These are phyloP conservation scores for Holacanthella duospinosa DNA, from an alignment of 2,888 invertebrate species.

Conservation along the genomic window DNA sequence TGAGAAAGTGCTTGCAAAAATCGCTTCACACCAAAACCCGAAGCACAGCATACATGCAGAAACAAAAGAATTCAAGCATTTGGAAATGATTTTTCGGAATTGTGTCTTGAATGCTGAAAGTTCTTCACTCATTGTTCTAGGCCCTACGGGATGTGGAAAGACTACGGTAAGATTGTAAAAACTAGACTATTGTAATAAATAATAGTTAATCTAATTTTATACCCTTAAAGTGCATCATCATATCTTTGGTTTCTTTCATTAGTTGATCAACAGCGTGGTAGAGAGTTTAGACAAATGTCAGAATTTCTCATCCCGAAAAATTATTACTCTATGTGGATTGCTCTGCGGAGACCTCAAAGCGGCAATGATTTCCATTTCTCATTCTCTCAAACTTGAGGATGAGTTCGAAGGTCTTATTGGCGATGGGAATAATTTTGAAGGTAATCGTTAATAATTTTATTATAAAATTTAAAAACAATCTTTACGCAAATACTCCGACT, in stretches of 20 bases:
- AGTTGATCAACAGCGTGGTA: not conserved
- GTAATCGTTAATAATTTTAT: not conserved
- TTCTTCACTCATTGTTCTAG: constrained; percentile 11
- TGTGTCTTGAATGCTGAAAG: not conserved
- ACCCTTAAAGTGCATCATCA: no score
- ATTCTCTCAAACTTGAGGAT: constrained; percentile 8
- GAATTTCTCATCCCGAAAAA: constrained; percentile 8
- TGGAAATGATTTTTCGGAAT: not conserved
- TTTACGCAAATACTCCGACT: no score
- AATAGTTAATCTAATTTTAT: no score
- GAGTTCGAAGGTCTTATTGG: not conserved
- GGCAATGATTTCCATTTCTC: constrained; percentile 25
- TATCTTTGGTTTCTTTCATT: no score
- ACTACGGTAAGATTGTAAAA: constrained; percentile 14
- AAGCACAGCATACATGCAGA: not conserved
- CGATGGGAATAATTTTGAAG: constrained; percentile 6
- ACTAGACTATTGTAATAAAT: not conserved
- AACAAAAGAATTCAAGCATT: not conserved
- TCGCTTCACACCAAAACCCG: not conserved
- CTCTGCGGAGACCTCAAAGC: constrained; percentile 23
- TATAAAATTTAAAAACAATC: not conserved
- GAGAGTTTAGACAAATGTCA: no score
- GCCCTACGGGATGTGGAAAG: constrained; percentile 17
- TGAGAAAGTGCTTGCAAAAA: not conserved
- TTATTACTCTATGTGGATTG: constrained; percentile 25